A percentile compares a stretch with the other conserved stretches of the same genome.
Conservation (phyloP, 2,797 vertebrate species). For the Philypnodon macrostomus region DNA sequence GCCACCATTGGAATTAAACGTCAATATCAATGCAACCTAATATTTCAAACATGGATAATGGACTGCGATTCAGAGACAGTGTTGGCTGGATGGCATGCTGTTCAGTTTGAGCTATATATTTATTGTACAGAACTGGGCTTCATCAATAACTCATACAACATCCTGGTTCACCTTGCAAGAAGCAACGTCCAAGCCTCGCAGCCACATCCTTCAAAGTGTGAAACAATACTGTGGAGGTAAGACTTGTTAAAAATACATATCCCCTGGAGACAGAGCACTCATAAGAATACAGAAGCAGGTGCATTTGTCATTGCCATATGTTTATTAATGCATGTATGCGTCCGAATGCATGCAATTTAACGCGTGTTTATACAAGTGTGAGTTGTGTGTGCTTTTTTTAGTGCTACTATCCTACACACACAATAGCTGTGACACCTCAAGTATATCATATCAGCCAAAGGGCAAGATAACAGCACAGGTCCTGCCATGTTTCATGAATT, state of each 20-base stretch:
- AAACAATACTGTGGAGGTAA: conserved; percentile 24
- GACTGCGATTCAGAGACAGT: background rate
- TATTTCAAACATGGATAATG: background rate
- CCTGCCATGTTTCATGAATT: conserved; percentile 44
- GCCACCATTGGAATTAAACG: background rate
- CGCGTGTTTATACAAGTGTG: conserved; percentile 10
- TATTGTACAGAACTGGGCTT: conserved; percentile 18
- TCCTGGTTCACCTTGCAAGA: conserved; percentile 34
- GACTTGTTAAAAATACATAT: conserved; percentile 49
- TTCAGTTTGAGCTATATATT: conserved; percentile 6
- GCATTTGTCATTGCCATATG: conserved; percentile 1
- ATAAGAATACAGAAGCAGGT: conserved; percentile 38
- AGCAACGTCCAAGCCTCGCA: conserved; percentile 29
- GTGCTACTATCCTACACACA: conserved; percentile 2
- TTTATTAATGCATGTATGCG: conserved; percentile 27
- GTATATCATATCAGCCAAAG: conserved; percentile 13
- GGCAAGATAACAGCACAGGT: conserved; percentile 35
- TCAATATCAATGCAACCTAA: background rate
- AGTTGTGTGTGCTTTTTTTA: conserved; percentile 4
- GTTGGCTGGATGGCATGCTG: background rate
- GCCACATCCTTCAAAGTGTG: conserved; percentile 51
- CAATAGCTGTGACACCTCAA: conserved; percentile 19
- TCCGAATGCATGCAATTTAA: conserved; percentile 15
- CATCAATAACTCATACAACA: conserved; percentile 59
- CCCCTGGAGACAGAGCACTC: conserved; percentile 25